Percentiles rank a stretch among this genome's conserved stretches.
Evolutionary conservation across 1,140 invertebrate species (phyloP).

Genomic region (Teleogryllus occipitalis): DNA sequence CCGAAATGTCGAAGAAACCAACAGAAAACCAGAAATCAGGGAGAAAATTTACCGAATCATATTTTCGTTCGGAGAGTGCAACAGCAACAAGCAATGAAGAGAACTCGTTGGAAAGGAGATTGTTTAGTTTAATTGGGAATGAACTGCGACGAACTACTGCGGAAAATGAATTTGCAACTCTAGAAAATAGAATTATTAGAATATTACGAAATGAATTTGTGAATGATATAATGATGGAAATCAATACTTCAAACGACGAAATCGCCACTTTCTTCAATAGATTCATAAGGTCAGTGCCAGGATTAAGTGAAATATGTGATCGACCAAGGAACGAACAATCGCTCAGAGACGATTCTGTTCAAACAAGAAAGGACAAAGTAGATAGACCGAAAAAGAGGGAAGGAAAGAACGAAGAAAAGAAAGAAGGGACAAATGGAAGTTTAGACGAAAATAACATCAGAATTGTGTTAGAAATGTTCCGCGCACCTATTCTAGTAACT

Average conservation of each 20-base stretch:
- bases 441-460: background rate
- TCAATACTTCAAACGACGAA: background rate
- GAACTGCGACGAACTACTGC: background rate
- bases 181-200: background rate
- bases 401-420: background rate
- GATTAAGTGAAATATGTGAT: background rate
- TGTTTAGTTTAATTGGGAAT: background rate
- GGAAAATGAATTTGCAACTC: background rate
- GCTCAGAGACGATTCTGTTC: background rate
- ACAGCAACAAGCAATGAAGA: background rate
- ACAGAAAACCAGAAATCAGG: background rate
- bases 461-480: background rate
- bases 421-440: background rate
- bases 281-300: background rate
- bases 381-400: background rate
- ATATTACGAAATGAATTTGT: background rate
- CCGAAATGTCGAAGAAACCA: background rate
- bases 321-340: too few species aligned
- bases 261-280: background rate
- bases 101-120: background rate
- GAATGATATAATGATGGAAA: background rate
- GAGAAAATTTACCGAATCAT: background rate
- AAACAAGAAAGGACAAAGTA: background rate
- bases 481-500: background rate
- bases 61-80: background rate